Conservation (phyloP, 1,140 invertebrate genomes). For the Pseudomyrmex gracilis region DNA sequence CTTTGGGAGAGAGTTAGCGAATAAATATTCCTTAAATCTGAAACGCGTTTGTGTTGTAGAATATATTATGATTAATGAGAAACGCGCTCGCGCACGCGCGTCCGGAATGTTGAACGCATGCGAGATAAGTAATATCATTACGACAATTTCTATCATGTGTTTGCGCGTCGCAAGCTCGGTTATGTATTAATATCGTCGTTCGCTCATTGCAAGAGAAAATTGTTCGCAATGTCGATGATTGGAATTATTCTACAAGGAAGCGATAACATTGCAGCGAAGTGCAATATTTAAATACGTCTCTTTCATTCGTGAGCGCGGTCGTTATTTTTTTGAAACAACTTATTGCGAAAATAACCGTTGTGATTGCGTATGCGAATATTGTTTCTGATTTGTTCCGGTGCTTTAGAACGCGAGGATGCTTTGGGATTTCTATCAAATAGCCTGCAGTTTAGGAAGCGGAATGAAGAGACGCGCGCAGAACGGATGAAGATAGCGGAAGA, state of each 20-base stretch:
- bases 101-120: not conserved
- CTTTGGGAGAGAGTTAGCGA: too few relatives aligned
- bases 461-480: constrained; percentile 57
- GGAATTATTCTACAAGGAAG: constrained; percentile 7
- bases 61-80: constrained; percentile 20
- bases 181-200: not conserved
- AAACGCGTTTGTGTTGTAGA: not conserved
- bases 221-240: constrained; percentile 24
- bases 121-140: constrained; percentile 27
- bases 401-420: constrained; percentile 14
- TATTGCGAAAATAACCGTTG: constrained; percentile 39
- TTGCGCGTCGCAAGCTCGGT: not conserved
- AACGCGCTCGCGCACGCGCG: not conserved
- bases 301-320: constrained; percentile 29
- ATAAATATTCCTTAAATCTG: constrained; percentile 19
- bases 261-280: not conserved
- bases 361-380: constrained; percentile 30
- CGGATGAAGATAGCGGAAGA: constrained; percentile 49
- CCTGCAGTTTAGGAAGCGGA: constrained; percentile 71
- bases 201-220: not conserved
- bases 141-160: not conserved
- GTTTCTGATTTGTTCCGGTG: constrained; percentile 19
- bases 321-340: constrained; percentile 54
- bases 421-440: constrained; percentile 67
- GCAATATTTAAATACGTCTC: not conserved